Evolutionary conservation across 2,113 vertebrate genomes (phyloP).

Genomic region (Dermatemys mawii): DNA sequence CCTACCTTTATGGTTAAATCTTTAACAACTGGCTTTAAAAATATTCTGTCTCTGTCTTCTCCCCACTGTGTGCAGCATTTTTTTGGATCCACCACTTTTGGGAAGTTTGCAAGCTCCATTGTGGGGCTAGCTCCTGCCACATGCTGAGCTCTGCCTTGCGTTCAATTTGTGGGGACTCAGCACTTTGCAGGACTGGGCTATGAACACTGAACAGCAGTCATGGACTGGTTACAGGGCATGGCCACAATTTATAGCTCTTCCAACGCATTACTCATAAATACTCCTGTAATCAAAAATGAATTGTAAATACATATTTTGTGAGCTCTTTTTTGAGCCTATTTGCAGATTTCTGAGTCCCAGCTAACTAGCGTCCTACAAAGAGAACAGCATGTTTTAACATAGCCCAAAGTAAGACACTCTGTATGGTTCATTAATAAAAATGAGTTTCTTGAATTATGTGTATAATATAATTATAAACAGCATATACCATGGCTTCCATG

Average conservation of each 20-base stretch:
- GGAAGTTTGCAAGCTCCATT: not conserved
- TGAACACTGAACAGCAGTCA: not conserved
- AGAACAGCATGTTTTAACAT: not conserved
- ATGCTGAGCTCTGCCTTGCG: not conserved
- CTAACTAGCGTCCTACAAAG: conserved; percentile 20
- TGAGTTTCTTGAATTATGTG: conserved; percentile 51
- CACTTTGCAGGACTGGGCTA: not conserved
- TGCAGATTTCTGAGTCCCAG: conserved; percentile 30
- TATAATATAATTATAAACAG: conserved; percentile 66
- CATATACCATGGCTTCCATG: conserved; percentile 13
- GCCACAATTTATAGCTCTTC: not conserved
- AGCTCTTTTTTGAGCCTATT: conserved; percentile 4
- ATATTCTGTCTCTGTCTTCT: not conserved
- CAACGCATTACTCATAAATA: not conserved
- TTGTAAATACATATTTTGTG: conserved; percentile 40
- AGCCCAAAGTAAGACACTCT: conserved; percentile 31
- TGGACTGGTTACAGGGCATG: not conserved
- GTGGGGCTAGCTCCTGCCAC: not conserved
- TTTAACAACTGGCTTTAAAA: too few species aligned
- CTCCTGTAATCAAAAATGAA: not conserved
- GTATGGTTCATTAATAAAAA: conserved; percentile 72
- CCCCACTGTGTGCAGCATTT: not conserved
- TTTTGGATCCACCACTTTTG: not conserved
- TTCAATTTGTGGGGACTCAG: not conserved
- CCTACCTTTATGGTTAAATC: not conserved